Base-by-base conservation (phyloP, 2,888 invertebrate species). In the Ctena decussata region DNA sequence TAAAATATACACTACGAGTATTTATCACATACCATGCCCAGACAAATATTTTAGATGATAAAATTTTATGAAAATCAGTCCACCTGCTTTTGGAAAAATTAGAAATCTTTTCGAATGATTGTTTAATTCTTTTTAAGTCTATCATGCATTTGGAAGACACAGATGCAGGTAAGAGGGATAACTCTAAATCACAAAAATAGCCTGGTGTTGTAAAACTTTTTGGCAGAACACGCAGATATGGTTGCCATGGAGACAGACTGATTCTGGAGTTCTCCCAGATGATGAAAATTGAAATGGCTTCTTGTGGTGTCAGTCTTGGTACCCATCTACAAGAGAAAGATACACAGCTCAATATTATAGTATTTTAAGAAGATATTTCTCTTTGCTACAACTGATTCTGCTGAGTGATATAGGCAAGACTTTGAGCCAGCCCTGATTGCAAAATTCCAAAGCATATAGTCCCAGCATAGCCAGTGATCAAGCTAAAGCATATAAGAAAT, bases 11-110 rank as follows among this genome's bases (percentile, higher is more conserved):
- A 93, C 97, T 97, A 94, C 98, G 97, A 6, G 98, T 98, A 95
- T 98, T 98, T 0, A 98, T 98, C 91, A 97, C 97, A 94, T 97
- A 97, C 96, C 98, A 98, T 18, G 97, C 97, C 98, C 98, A 98
- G 92, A 97, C 97, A 95, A 97, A 98, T 70, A 96, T 94, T 44
- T 96, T 95, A 81, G 97, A 96, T 46, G 96, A 96, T 24, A 93
- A 74, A n/a, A 77, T 30, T 15, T 84, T 32, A 79, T 74, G 76
- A 46, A 88, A 85, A 30, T 77, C 79, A 27, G 80, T 75, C 86
- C 85, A 88, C 18, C 78, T 30, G 12, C 24, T 69, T 71, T 72
- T 72, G 35, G 81, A 76, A 77, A 86, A 90, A 21, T 65, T 3
- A 57, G 46, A 57, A 12, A 89, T 53, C 70, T 82, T 73, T 24